phyloP scores from a whole-genome alignment of 1,140 invertebrate species.

The Carposina sasakii region DNA sequence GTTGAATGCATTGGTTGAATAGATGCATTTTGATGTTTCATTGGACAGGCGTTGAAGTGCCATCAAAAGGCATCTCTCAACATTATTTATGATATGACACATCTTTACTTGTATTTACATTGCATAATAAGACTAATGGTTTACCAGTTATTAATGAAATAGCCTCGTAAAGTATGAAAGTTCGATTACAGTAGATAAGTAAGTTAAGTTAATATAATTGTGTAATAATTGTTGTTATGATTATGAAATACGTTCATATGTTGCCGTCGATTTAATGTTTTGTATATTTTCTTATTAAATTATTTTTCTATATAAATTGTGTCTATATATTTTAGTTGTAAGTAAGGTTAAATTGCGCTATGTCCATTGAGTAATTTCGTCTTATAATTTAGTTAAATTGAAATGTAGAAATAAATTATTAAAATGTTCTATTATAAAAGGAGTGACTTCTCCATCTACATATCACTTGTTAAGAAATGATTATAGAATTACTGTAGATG shows the following conservation, averaged over 20 bases:
- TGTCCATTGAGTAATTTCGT: slow-evolving; percentile 52
- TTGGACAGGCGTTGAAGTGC: too few relatives aligned
- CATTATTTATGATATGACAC: too few relatives aligned
- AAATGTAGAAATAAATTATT: slow-evolving; percentile 49
- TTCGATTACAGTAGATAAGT: too few relatives aligned
- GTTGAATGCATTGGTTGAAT: too few relatives aligned
- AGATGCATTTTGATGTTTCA: too few relatives aligned
- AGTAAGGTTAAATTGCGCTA: slow-evolving; percentile 61
- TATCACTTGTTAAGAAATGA: slow-evolving; percentile 71
- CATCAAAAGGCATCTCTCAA: too few relatives aligned
- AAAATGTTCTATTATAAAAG: slow-evolving; percentile 49
- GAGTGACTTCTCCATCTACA: slow-evolving; percentile 65
- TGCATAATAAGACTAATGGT: too few relatives aligned
- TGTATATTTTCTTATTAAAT: slow-evolving; percentile 49
- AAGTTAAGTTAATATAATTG: too few relatives aligned
- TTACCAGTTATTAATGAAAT: too few relatives aligned
- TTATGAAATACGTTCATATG: slow-evolving; percentile 26
- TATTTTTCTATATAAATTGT: slow-evolving; percentile 62
- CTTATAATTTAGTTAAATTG: slow-evolving; percentile 38
- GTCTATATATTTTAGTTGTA: slow-evolving; percentile 55
- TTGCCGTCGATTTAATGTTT: slow-evolving; percentile 44
- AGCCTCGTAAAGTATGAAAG: too few relatives aligned
- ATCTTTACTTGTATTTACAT: too few relatives aligned
- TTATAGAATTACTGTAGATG: slow-evolving; percentile 58
- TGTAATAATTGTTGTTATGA: too few relatives aligned